phyloP scores from a whole-genome alignment of 2,888 invertebrate genomes.

The Watsonalla binaria region DNA sequence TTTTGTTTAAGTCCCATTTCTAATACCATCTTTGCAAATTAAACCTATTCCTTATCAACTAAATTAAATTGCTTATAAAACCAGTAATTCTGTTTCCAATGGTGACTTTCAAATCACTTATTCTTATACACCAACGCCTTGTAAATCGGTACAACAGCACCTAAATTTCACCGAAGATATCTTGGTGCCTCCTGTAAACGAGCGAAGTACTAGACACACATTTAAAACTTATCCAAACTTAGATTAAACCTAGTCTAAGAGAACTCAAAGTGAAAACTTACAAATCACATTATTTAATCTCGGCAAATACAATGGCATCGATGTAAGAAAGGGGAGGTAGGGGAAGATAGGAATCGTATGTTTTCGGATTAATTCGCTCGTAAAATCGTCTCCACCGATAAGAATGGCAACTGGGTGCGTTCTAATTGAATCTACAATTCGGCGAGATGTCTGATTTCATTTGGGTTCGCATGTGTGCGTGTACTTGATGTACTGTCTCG shows the following conservation, averaged over 20 bases:
- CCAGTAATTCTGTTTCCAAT: too few species aligned
- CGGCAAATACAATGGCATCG: constrained; percentile 68
- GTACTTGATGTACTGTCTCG: too few species aligned
- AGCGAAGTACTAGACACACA: not conserved
- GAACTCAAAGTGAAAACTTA: constrained; percentile 21
- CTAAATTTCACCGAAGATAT: too few species aligned
- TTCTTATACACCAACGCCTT: too few species aligned
- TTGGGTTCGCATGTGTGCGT: constrained; percentile 53
- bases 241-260: constrained; percentile 1
- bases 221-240: not conserved
- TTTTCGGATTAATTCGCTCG: constrained; percentile 79
- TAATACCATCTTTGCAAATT: too few species aligned
- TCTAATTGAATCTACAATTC: constrained; percentile 78
- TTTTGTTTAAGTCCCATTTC: too few species aligned
- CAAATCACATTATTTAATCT: constrained; percentile 69
- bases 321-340: constrained; percentile 54
- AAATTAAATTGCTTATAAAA: too few species aligned
- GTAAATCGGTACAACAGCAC: too few species aligned
- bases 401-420: constrained; percentile 75
- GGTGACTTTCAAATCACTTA: too few species aligned
- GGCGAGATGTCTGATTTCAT: constrained; percentile 74
- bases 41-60: too few species aligned
- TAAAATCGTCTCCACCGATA: constrained; percentile 77
- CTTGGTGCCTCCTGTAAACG: not conserved
- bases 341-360: constrained; percentile 76